Evolutionary conservation across 2,888 invertebrate species (phyloP), one percentile per base, ranked within the genome.

Genomic region (Sisyra nigra): DNA sequence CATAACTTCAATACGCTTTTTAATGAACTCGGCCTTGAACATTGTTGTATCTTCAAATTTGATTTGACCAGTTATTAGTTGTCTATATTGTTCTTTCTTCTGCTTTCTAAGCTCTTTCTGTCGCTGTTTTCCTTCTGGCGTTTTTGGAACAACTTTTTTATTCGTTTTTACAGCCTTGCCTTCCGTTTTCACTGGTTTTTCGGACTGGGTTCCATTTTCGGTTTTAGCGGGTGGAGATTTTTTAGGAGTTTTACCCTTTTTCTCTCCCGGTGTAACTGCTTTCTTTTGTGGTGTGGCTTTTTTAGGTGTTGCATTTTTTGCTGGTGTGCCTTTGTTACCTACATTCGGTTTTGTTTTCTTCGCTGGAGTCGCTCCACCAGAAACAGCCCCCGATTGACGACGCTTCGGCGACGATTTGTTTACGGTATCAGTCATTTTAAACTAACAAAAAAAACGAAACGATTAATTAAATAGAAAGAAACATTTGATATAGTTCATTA

Each of bases 311-410:
- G 17, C 17, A 3, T 38, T 38, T 38, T 38, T 38, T 10, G n/a
- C 19, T 14, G 17, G 15, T 9, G 15, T 11, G 15, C 15, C 18
- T 38, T 38, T 14, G 17, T 14, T 48, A 48, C 24, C 41, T 47
- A 13, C 43, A 42, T 14, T 44, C 35, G 14, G 43, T 43, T 3
- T 33, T 44, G 29, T 34, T 44, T 17, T 49, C 48, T 11, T 38
- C 17, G 5, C 33, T 13, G 24, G 24, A 5, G 24, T 24, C 3
- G 24, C 24, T 5, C 7, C 24, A 3, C 24, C 24, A 24, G 24
- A 5, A 7, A 7, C 5, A 5, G 7, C 24, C 7, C 24, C 24
- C 24, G 24, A 24, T 7, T 24, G 24, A 24, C 24, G 24, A 24
- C 24, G 24, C 24, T 24, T 24, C 7, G 24, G 24, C 3, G 24